Base-by-base conservation (phyloP, 2,113 vertebrate genomes). In the Menidia beryllina region DNA sequence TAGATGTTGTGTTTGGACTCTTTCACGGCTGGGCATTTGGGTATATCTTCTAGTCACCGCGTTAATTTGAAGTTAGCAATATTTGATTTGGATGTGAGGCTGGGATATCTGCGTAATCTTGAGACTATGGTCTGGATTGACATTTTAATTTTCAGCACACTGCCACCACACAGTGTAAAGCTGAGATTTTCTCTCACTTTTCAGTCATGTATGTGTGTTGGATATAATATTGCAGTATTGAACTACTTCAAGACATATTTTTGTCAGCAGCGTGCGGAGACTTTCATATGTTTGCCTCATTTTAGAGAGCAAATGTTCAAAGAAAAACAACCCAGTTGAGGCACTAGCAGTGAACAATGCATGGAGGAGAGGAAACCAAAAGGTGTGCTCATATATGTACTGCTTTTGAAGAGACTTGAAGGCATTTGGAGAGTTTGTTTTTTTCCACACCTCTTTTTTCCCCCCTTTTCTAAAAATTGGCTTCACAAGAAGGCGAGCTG, bases 401-500 rank as follows among this genome's bases (percentile, higher is more conserved):
- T 78, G 72, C 78, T 88, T 89, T 93, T 93, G 82, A 90, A 90
- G 85, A 71, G 78, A 88, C 86, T 92, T 91, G 74, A 90, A 92
- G 83, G 86, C 84, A 86, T 90, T 91, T 82, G 78, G 79, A 85
- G 73, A 86, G 86, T 91, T 90, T 85, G 72, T 86, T 86, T 89
- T 88, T 90, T 90, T 78, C 78, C 63, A 59, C 60, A 54, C 50
- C 59, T 60, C 17, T 69, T 65, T 43, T 63, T 67, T 49, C 57
- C 43, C 64, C 60, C 58, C 17, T 71, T 76, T 75, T 81, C 69
- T 82, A 87, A 34, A 85, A 90, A 84, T 88, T 91, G 91, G 91
- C 91, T 94, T 87, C 89, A 93, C 90, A 91, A 92, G 92, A 92
- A 93, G 90, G 91, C 72, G 81, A 91, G 84, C 89, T 91, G 82